phyloP scores from a whole-genome alignment of 2,113 vertebrate genomes.

The Mungos mungo region DNA sequence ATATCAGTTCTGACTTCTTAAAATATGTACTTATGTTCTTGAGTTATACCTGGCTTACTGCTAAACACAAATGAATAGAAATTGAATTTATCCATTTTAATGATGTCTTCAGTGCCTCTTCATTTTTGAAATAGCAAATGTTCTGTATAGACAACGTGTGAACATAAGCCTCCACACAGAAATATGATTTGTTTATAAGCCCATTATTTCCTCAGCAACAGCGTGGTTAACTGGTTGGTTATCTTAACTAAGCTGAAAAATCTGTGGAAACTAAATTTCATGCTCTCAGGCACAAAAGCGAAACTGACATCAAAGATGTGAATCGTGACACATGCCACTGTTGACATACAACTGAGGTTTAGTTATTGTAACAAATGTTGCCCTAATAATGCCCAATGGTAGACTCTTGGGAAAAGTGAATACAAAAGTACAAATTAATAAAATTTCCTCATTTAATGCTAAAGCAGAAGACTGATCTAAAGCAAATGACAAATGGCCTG shows the following conservation, averaged over 20 bases:
- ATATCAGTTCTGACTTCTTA: neutral
- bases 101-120: neutral
- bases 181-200: neutral
- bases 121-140: neutral
- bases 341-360: neutral
- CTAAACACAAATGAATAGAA: neutral
- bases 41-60: neutral
- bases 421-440: neutral
- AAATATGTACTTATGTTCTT: slow-evolving; percentile 6
- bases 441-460: neutral
- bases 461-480: neutral
- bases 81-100: neutral
- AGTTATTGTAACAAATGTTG: neutral
- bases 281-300: neutral
- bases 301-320: neutral
- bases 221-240: neutral
- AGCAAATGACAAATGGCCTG: neutral
- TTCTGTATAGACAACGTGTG: neutral
- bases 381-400: neutral
- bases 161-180: neutral
- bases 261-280: slow-evolving; percentile 8
- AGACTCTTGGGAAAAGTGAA: neutral
- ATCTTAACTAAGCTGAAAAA: neutral
- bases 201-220: neutral
- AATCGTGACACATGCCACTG: neutral